phyloP scores from a whole-genome alignment of 2,113 vertebrate species.

The Peromyscus leucopus region DNA sequence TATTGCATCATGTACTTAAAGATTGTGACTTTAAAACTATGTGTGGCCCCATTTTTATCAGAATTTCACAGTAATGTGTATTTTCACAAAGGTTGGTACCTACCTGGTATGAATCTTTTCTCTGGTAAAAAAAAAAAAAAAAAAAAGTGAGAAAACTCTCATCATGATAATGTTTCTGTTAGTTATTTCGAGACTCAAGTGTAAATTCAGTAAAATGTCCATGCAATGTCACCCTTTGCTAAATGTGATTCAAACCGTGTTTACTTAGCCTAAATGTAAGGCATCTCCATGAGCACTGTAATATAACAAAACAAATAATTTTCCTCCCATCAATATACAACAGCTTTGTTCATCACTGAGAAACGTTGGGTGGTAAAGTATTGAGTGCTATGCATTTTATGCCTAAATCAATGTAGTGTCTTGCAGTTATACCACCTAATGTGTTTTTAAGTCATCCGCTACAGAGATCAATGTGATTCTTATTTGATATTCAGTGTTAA shows the following conservation, averaged over 20 bases:
- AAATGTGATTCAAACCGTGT: constrained; percentile 78
- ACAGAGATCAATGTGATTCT: constrained; percentile 94
- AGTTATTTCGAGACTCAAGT: constrained; percentile 72
- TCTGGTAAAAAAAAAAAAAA: neutral
- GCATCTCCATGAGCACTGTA: constrained; percentile 81
- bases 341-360: constrained; percentile 90
- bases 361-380: constrained; percentile 88
- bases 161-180: constrained; percentile 45
- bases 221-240: constrained; percentile 77
- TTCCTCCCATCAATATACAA: constrained; percentile 91
- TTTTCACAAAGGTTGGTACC: constrained; percentile 14
- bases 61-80: constrained; percentile 34
- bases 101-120: neutral
- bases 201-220: constrained; percentile 74
- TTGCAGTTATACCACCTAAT: constrained; percentile 95
- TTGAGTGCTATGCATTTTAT: constrained; percentile 90
- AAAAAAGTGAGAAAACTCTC: constrained; percentile 63
- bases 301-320: constrained; percentile 91
- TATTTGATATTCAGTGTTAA: constrained; percentile 93
- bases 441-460: constrained; percentile 95
- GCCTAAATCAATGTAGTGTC: constrained; percentile 95
- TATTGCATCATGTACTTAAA: neutral
- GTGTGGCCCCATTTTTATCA: neutral
- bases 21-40: constrained; percentile 16
- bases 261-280: constrained; percentile 82